These are phyloP conservation scores for Cryptoprocta ferox DNA, from an alignment of 2,797 vertebrate species.

Conservation along the genomic window DNA sequence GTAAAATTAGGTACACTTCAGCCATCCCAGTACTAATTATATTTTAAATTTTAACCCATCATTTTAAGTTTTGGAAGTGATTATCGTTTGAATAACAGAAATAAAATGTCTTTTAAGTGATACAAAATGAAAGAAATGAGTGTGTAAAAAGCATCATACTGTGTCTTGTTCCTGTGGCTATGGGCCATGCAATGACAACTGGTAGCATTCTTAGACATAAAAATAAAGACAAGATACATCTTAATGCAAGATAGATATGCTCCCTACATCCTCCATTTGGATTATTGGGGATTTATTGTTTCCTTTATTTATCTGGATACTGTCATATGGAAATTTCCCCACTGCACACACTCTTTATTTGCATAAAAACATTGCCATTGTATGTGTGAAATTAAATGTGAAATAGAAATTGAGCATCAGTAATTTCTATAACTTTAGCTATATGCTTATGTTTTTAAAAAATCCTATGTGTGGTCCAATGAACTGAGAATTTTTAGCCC, in stretches of 20 bases:
- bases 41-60: conserved; percentile 52
- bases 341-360: not conserved
- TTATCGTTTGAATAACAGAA: conserved; percentile 35
- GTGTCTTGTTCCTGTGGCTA: not conserved
- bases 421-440: not conserved
- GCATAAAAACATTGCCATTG: not conserved
- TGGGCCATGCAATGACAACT: not conserved
- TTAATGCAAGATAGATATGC: not conserved
- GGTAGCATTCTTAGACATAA: not conserved
- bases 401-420: not conserved
- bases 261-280: not conserved
- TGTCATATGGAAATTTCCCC: not conserved
- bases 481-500: not conserved
- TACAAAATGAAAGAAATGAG: not conserved
- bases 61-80: conserved; percentile 41
- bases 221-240: not conserved
- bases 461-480: not conserved
- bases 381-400: conserved; percentile 23
- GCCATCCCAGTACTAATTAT: conserved; percentile 14
- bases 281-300: not conserved
- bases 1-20: conserved; percentile 21
- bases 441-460: not conserved
- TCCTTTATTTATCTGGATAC: not conserved
- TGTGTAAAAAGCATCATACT: not conserved
- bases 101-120: conserved; percentile 2